Evolutionary conservation across 1,140 invertebrate genomes (phyloP).

Genomic region (Papilio helenus): DNA sequence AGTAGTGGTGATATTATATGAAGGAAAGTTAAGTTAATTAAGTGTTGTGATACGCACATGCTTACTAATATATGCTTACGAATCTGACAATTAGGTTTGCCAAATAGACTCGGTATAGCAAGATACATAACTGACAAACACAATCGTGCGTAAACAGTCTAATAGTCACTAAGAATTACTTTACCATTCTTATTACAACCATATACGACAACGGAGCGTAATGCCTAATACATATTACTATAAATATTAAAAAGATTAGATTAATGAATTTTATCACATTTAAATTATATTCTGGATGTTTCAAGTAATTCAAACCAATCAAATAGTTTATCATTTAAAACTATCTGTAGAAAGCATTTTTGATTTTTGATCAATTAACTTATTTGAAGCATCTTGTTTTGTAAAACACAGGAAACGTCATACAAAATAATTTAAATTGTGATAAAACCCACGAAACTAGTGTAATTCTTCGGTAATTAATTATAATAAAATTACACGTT

Average conservation of each 20-base stretch:
- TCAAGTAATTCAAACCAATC: background rate
- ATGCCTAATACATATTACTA: constrained; percentile 68
- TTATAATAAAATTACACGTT: constrained; percentile 27
- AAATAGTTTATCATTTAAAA: no score
- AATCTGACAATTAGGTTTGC: constrained; percentile 57
- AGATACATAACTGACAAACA: constrained; percentile 20
- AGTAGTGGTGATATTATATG: constrained; percentile 63
- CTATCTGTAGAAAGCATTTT: no score
- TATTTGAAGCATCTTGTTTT: no score
- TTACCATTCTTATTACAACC: constrained; percentile 78
- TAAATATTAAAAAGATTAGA: constrained; percentile 45
- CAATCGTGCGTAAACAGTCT: constrained; percentile 77
- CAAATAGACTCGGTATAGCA: constrained; percentile 18
- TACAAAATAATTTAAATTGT: background rate
- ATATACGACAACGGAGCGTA: constrained; percentile 78
- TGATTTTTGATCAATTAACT: no score
- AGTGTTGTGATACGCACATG: constrained; percentile 53
- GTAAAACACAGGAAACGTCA: background rate
- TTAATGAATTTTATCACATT: background rate
- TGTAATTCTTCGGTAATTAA: background rate
- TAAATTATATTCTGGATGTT: background rate
- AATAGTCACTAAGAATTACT: constrained; percentile 76
- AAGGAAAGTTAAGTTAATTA: constrained; percentile 61
- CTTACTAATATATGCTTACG: no score
- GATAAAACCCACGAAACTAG: background rate